Base-by-base conservation (phyloP, 2,797 vertebrate genomes). In the Sebastes trivittatus region DNA sequence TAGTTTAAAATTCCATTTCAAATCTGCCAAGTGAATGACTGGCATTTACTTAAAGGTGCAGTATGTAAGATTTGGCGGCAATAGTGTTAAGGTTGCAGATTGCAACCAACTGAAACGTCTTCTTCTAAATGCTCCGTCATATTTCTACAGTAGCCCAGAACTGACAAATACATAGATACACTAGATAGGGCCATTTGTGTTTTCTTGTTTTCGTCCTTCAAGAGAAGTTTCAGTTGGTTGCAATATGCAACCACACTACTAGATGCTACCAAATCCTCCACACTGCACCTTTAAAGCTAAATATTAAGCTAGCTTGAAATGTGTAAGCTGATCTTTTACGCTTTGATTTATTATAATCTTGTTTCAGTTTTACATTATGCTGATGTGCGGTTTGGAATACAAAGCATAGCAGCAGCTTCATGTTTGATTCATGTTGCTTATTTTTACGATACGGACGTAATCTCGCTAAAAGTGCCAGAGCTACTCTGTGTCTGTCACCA, bases 291-390 rank as follows among this genome's bases (percentile, higher is more conserved):
- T 46, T 46, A 46, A 46, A 46, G 42, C 1, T 46, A 7, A 49
- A 46, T 29, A 22, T 42, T 34, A 16, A 1, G 13, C 32, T 36
- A 11, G 22, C 18, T 25, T 1, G 2, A 60, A 30, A 25, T 32
- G 16, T 42, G 0, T 8, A 22, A 1, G 5, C 36, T 72, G 16
- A 34, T 27, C 27, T 7, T 72, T 36, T 30, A 4, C n/a, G 1
- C 69, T 65, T 64, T 78, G 60, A 55, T 80, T 75, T 62, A 69
- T 56, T 62, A 42, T n/a, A 36, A 66, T 76, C 52, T n/a, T 64
- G 3, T 42, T 13, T 16, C 63, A 16, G 25, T 73, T 56, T 58
- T 25, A 42, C 46, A 46, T 42, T 42, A 7, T n/a, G 23, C 32
- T 29, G 56, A 71, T 71, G 7, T 64, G 7, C 60, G 1, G 22